A percentile compares a stretch with the other conserved stretches of the same genome.
Conservation (phyloP, 2,888 invertebrate species). For the Aproaerema taeniolella region DNA sequence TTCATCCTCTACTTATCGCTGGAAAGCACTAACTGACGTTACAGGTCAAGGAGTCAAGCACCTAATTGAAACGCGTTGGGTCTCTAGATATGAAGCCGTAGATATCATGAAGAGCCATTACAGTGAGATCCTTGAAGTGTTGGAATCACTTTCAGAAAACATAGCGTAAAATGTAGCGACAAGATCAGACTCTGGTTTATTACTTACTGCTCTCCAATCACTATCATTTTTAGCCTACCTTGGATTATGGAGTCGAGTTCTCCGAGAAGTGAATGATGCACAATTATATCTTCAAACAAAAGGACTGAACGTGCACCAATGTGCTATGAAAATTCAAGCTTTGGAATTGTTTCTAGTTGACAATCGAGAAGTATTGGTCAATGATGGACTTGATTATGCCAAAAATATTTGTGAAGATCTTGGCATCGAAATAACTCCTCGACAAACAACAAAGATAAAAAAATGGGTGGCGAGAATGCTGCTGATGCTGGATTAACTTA, state of each 20-base stretch:
- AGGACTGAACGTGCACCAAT: slow-evolving; percentile 4
- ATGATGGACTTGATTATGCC: not conserved
- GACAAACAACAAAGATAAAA: slow-evolving; percentile 4
- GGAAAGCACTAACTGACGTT: slow-evolving; percentile 9
- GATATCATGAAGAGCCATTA: slow-evolving; percentile 3
- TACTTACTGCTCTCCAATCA: not conserved
- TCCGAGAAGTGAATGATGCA: slow-evolving; percentile 11
- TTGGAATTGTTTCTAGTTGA: not conserved
- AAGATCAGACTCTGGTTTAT: not conserved
- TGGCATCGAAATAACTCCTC: slow-evolving; percentile 12
- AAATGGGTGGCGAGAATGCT: slow-evolving; percentile 12
- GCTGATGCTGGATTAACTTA: slow-evolving; percentile 13
- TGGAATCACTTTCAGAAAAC: not conserved
- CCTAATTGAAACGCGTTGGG: slow-evolving; percentile 19
- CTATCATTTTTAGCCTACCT: not conserved
- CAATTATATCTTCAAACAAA: slow-evolving; percentile 9
- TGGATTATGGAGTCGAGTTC: slow-evolving; percentile 5
- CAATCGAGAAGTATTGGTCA: not conserved
- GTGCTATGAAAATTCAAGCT: slow-evolving; percentile 7
- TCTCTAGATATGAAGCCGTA: slow-evolving; percentile 16
- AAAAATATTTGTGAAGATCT: slow-evolving; percentile 6
- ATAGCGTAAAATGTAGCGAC: not conserved
- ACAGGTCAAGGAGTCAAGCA: slow-evolving; percentile 19
- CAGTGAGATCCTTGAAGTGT: not conserved
- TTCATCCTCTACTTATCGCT: slow-evolving; percentile 7